Conservation (phyloP, 1,140 invertebrate species). For the Acromyrmex charruanus region DNA sequence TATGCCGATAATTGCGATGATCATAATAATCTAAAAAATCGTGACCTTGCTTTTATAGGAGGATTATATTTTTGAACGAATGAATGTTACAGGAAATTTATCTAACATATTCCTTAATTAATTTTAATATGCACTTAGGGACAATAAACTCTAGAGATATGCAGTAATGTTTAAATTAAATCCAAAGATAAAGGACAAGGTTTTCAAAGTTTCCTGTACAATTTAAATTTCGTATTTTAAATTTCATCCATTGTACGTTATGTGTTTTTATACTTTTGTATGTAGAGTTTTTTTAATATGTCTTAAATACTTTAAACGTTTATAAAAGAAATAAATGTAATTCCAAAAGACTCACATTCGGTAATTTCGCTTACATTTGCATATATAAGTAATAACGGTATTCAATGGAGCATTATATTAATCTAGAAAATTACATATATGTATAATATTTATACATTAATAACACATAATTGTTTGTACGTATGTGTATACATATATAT, state of each 20-base stretch:
- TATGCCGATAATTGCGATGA: constrained; percentile 22
- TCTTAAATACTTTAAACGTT: no score
- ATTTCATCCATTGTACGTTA: not conserved
- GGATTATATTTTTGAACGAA: constrained; percentile 12
- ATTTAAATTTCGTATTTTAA: constrained; percentile 2
- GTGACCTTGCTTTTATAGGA: not conserved
- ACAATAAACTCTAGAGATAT: not conserved
- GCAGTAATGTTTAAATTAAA: not conserved
- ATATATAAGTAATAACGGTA: not conserved
- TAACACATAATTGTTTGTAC: not conserved
- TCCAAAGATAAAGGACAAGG: not conserved
- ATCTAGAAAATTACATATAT: not conserved
- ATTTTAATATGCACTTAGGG: not conserved
- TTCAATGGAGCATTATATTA: not conserved
- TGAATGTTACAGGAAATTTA: not conserved
- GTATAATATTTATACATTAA: not conserved
- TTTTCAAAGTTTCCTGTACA: not conserved
- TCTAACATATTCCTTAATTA: not conserved
- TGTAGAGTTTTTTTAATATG: not conserved
- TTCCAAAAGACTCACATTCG: not conserved
- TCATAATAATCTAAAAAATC: not conserved
- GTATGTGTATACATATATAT: no score
- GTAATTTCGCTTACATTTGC: not conserved
- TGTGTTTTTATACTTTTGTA: not conserved
- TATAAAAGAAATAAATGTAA: not conserved